phyloP scores from a whole-genome alignment of 2,113 vertebrate species.

The Crotalus horridus region DNA sequence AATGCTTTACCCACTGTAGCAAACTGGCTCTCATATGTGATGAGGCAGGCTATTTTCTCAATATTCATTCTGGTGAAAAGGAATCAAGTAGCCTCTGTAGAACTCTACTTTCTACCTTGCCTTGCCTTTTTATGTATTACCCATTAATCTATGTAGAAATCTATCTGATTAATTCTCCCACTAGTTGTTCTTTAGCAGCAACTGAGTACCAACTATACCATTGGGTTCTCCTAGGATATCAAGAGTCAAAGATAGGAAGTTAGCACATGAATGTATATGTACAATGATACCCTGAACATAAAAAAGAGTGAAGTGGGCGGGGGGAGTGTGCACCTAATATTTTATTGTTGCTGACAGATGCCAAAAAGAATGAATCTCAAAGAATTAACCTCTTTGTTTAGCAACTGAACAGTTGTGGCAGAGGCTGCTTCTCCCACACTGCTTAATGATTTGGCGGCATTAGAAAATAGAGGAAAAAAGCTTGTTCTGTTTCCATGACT shows the following conservation, averaged over 20 bases:
- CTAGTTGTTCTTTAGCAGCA: background rate
- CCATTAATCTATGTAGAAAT: background rate
- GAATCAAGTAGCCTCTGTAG: background rate
- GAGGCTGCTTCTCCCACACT: conserved; percentile 1
- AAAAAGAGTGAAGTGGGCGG: background rate
- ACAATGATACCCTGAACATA: conserved; percentile 10
- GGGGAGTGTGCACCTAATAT: background rate
- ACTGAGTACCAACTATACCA: background rate
- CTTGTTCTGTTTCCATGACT: conserved; percentile 1
- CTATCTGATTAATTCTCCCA: background rate
- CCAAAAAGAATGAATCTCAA: background rate
- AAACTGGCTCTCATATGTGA: background rate
- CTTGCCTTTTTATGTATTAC: background rate
- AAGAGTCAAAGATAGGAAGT: background rate
- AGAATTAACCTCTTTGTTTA: conserved; percentile 10
- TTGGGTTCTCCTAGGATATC: background rate
- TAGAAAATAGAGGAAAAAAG: conserved; percentile 19
- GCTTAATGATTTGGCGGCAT: conserved; percentile 9
- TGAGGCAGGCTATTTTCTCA: background rate
- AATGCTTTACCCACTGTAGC: background rate
- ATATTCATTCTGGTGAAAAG: background rate
- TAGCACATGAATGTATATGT: background rate
- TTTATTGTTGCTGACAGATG: conserved; percentile 7
- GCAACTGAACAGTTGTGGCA: conserved; percentile 22
- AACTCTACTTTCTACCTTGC: background rate